Evolutionary conservation across 2,113 vertebrate species (phyloP), one percentile per base, ranked within the genome.

Genomic region (Desmodus rotundus): DNA sequence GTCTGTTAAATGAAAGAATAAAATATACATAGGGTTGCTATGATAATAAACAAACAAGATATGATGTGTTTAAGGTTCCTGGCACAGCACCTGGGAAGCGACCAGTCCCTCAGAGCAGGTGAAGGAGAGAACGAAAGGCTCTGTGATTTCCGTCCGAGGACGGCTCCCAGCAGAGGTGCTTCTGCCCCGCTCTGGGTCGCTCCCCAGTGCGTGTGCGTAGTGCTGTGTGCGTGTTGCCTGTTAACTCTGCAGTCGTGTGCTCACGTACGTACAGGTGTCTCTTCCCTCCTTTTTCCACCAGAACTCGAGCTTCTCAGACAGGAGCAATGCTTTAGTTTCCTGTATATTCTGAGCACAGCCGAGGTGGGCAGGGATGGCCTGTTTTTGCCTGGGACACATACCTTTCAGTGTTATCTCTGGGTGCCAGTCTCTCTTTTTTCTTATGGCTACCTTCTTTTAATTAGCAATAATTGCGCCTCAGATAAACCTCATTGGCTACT

Each of bases 231-330:
- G 0, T 15, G 19, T 13, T 4, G 24, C 47, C 83, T 38, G 0
- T 76, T 41, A 4, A 4, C 15, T 7, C 16, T 45, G 22, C 19
- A 33, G 26, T 38, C 16, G 16, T 33, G 26, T 16, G 7, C 65
- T n/a, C n/a, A 20, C 0, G 0, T 4, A 31, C 6, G 17, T 28
- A 0, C 2, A 63, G 16, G 15, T 56, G 61, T 36, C 45, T 14
- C 24, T 43, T 54, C 9, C 26, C 4, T 50, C 52, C 28, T 2
- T 63, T 43, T 80, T 22, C 3, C 54, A 43, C 14, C 31, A 33
- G 65, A 56, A 36, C 5, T 2, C n/a, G 17, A 20, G 3, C 54
- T 6, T 84, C 24, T 43, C 6, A 4, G 11, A 8, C 7, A 4
- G 10, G 24, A 84, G 3, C 43, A 8, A 0, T 33, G 41, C 12